Evolutionary conservation across 2,888 invertebrate genomes (phyloP).

Genomic region (Standfussiana lucernea): DNA sequence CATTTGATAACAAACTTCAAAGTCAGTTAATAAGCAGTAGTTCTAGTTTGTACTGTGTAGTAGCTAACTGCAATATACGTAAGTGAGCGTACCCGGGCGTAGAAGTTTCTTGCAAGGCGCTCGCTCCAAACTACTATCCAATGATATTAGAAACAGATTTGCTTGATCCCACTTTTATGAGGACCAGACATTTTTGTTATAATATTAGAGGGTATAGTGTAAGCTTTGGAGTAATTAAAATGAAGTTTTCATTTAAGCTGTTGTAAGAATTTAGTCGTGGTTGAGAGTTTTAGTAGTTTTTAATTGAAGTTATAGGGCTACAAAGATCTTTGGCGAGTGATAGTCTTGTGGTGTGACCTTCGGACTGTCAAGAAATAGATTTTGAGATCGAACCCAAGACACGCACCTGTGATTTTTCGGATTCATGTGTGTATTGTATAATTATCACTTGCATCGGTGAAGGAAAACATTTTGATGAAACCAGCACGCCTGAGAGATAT

Average conservation of each 20-base stretch:
- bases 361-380: too few relatives aligned
- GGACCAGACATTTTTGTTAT: slow-evolving; percentile 64
- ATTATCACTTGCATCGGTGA: too few relatives aligned
- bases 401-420: too few relatives aligned
- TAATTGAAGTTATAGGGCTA: too few relatives aligned
- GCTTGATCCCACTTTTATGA: slow-evolving; percentile 77
- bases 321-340: too few relatives aligned
- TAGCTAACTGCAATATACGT: slow-evolving; percentile 66
- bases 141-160: slow-evolving; percentile 82
- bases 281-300: background rate
- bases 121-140: slow-evolving; percentile 68
- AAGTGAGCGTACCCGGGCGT: slow-evolving; percentile 35
- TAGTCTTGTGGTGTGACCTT: too few relatives aligned
- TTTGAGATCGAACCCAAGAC: too few relatives aligned
- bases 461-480: too few relatives aligned
- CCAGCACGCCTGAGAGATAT: too few relatives aligned
- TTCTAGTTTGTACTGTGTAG: slow-evolving; percentile 34
- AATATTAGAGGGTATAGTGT: slow-evolving; percentile 25
- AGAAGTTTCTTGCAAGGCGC: slow-evolving; percentile 62
- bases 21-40: slow-evolving; percentile 43
- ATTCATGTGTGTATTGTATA: too few relatives aligned
- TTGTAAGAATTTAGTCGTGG: background rate
- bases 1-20: slow-evolving; percentile 37
- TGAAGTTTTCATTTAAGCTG: background rate
- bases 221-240: slow-evolving; percentile 41